Evolutionary conservation across 2,113 vertebrate genomes (phyloP).

Genomic region (Pipa parva): DNA sequence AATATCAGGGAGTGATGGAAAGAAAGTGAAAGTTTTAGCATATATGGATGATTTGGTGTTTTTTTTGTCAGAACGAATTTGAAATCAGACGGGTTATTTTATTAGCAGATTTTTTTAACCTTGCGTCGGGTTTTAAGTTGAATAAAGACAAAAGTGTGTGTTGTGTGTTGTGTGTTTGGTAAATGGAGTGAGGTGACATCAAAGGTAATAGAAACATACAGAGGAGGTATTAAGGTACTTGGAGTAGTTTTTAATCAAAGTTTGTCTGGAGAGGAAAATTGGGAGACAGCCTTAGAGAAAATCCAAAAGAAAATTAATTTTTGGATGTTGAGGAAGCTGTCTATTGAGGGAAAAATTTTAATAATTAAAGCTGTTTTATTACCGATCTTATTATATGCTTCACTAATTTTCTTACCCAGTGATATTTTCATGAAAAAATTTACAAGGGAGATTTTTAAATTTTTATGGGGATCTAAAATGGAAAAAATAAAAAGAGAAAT

Average conservation of each 20-base stretch:
- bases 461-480: no score
- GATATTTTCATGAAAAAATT: not conserved
- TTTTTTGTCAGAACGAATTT: not conserved
- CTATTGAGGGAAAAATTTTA: not conserved
- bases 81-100: not conserved
- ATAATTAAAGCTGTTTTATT: not conserved
- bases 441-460: not conserved
- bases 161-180: not conserved
- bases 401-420: not conserved
- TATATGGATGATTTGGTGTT: not conserved
- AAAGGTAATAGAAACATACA: not conserved
- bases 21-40: not conserved
- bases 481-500: no score
- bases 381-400: no score
- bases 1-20: not conserved
- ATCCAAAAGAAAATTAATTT: not conserved
- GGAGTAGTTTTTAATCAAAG: no score
- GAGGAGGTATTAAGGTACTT: not conserved
- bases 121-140: not conserved
- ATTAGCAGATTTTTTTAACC: not conserved
- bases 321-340: not conserved
- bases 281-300: no score
- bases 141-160: not conserved
- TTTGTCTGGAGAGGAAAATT: no score
- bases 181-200: not conserved